These are phyloP conservation scores for Uloborus diversus DNA, from an alignment of 1,140 invertebrate species.

Conservation along the genomic window DNA sequence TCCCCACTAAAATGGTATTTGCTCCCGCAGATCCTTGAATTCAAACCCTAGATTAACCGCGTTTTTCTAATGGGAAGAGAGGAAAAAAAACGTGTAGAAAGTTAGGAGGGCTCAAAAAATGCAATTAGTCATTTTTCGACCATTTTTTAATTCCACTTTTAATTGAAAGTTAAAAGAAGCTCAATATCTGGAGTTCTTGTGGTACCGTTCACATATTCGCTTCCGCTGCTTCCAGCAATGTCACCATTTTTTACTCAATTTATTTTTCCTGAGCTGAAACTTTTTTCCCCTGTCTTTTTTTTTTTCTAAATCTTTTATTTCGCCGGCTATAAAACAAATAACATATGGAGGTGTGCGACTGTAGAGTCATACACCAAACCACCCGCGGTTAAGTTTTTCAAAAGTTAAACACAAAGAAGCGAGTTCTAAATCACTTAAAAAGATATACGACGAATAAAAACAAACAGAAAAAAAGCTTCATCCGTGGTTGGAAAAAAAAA, in stretches of 20 bases:
- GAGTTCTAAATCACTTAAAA: constrained; percentile 50
- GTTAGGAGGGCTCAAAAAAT: constrained; percentile 5
- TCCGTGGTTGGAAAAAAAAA: not conserved
- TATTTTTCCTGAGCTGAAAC: not conserved
- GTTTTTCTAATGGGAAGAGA: constrained; percentile 18
- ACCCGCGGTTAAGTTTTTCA: constrained; percentile 49
- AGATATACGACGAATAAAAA: constrained; percentile 1
- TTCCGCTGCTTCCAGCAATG: constrained; percentile 34
- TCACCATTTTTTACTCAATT: constrained; percentile 22
- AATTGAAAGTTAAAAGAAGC: constrained; percentile 55
- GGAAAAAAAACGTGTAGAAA: constrained; percentile 9
- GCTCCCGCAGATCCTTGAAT: not conserved
- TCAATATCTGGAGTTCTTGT: constrained; percentile 40
- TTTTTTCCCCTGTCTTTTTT: not conserved
- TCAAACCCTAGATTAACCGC: constrained; percentile 31
- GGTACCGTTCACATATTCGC: constrained; percentile 20
- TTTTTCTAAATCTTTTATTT: constrained; percentile 15
- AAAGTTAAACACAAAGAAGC: constrained; percentile 52
- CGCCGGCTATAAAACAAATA: constrained; percentile 42
- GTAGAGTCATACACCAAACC: constrained; percentile 20
- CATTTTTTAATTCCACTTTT: constrained; percentile 31
- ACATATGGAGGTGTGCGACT: constrained; percentile 21
- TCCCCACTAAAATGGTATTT: constrained; percentile 18
- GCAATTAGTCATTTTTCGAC: constrained; percentile 52
- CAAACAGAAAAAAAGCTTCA: constrained; percentile 9